Conservation (phyloP, 2,888 invertebrate genomes). For the Conchocele bisecta region DNA sequence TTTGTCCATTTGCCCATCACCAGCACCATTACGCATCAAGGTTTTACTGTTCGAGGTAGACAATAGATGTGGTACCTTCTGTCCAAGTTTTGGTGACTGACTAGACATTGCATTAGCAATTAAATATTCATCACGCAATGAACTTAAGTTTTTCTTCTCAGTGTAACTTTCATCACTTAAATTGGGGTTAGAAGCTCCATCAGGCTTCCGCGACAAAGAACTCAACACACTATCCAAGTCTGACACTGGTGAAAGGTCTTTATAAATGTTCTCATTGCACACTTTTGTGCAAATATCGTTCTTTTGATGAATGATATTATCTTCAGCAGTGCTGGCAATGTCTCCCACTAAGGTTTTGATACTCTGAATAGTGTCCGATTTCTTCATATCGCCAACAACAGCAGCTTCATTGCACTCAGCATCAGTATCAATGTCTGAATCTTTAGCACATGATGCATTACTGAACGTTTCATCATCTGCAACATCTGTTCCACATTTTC, state of each 20-base stretch:
- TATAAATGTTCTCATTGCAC: conserved; percentile 41
- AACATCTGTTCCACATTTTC: conserved; percentile 64
- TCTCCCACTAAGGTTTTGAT: conserved; percentile 63
- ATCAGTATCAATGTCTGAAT: conserved; percentile 59
- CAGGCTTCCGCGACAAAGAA: conserved; percentile 85
- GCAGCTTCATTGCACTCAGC: conserved; percentile 44
- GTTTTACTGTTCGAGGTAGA: conserved; percentile 30
- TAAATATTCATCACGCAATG: conserved; percentile 52
- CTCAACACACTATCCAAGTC: conserved; percentile 50
- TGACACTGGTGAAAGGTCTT: conserved; percentile 12
- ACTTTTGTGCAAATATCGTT: conserved; percentile 23
- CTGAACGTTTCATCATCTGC: conserved; percentile 78
- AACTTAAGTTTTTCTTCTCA: conserved; percentile 51
- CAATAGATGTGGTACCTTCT: conserved; percentile 21
- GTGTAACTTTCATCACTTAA: conserved; percentile 82
- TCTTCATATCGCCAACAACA: conserved; percentile 49
- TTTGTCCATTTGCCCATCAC: conserved; percentile 56
- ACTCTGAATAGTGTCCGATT: conserved; percentile 63
- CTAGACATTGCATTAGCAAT: conserved; percentile 59
- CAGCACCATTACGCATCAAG: conserved; percentile 33
- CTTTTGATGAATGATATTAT: conserved; percentile 13
- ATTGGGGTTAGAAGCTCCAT: conserved; percentile 96
- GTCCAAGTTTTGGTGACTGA: conserved; percentile 51
- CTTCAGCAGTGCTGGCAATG: conserved; percentile 16
- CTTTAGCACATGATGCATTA: conserved; percentile 71